These are phyloP conservation scores for Sitophilus oryzae DNA, from an alignment of 1,140 invertebrate species.

Conservation along the genomic window DNA sequence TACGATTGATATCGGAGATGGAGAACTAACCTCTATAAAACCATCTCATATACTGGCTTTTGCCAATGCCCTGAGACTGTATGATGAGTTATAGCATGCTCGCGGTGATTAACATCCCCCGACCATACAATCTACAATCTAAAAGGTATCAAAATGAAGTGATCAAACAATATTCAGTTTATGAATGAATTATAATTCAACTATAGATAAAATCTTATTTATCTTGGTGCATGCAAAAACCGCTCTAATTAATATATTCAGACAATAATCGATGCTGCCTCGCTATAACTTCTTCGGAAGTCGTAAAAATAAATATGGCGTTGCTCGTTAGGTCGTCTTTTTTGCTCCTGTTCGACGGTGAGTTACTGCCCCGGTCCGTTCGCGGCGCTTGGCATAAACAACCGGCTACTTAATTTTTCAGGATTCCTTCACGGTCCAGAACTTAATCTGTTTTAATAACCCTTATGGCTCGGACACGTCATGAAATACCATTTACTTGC, in stretches of 20 bases:
- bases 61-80: no score
- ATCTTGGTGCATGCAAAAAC: not conserved
- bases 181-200: no score
- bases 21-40: no score
- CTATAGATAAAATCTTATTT: no score
- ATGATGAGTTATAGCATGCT: no score
- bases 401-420: conserved; percentile 11
- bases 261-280: conserved; percentile 7
- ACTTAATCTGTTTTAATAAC: not conserved
- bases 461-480: not conserved
- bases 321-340: conserved; percentile 10
- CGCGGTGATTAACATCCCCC: no score
- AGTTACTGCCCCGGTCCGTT: conserved; percentile 1
- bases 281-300: conserved; percentile 9
- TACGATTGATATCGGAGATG: no score
- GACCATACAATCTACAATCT: no score
- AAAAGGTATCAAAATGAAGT: no score
- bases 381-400: conserved; percentile 7
- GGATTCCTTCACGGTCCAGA: not conserved
- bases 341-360: not conserved
- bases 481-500: not conserved
- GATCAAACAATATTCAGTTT: no score
- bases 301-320: conserved; percentile 15
- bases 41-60: no score
- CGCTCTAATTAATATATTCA: conserved; percentile 11